Base-by-base conservation (phyloP, 2,888 invertebrate genomes). In the Palloptera scutellata region DNA sequence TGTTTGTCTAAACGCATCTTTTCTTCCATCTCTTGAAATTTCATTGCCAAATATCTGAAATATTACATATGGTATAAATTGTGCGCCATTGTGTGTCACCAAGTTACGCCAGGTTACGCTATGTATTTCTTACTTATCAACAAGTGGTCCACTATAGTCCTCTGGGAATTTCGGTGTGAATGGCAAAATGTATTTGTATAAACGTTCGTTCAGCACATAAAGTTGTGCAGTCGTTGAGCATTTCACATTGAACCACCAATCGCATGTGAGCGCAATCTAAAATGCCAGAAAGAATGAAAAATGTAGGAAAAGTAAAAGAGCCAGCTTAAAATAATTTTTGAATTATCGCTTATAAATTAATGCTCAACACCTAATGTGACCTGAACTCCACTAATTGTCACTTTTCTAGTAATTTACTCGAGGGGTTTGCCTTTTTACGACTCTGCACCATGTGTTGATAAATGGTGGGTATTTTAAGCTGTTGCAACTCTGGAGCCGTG, bases 171-270 rank as follows among this genome's bases (percentile, higher is more conserved):
- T 94, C 0, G 95, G 95, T 76, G 91, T 91, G 74, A 93, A 90
- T 4, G 95, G 95, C 73, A 95, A 83, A 71, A 95, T 95, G 79
- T 92, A 95, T 80, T 95, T 94, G 85, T 95, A 95, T 3, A 95
- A 88, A 70, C 95, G 89, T 84, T 95, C 95, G 77, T 95, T 95
- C 5, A 95, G 86, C 2, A 95, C 95, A 83, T 95, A 95, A 0
- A 94, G 88, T 82, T 95, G 95, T 0, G 93, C 86, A 0, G 95
- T 94, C 13, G 92, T 89, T 40, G 92, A 89, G 82, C 95, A 95
- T 77, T 92, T 91, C 0, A 95, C 95, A 81, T 95, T 95, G 85
- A 93, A 95, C 95, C 95, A 95, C 95, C 95, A 95, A 83, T 95
- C 95, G 79, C 95, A 95, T 0, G 95, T 95, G 54, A 95, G 86